These are phyloP conservation scores for Cheilosia pagana DNA, from an alignment of 2,888 invertebrate genomes.

Conservation along the genomic window DNA sequence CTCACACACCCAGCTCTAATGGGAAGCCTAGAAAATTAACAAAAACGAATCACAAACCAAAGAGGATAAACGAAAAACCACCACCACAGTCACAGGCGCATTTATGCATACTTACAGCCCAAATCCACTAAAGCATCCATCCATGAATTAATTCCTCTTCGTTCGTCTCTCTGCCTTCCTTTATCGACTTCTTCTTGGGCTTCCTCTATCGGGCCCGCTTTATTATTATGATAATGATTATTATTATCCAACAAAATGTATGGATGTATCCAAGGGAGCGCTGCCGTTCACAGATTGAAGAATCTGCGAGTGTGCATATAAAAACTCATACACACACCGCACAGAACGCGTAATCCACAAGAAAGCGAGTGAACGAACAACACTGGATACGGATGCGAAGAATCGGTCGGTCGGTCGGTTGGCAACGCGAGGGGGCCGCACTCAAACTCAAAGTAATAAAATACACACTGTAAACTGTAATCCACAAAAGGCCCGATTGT, in stretches of 20 bases:
- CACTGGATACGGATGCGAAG: neutral
- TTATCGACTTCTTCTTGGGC: constrained; percentile 42
- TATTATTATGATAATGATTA: constrained; percentile 65
- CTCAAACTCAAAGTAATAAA: constrained; percentile 59
- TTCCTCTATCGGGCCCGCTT: constrained; percentile 60
- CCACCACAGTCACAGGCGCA: constrained; percentile 21
- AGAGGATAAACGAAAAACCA: constrained; percentile 61
- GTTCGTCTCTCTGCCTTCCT: constrained; percentile 16
- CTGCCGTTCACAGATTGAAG: constrained; percentile 55
- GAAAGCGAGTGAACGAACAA: constrained; percentile 62
- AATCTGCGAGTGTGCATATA: constrained; percentile 53
- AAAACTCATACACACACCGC: constrained; percentile 47
- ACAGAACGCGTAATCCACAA: constrained; percentile 74
- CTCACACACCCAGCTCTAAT: constrained; percentile 4
- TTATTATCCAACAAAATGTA: constrained; percentile 62
- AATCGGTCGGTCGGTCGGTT: neutral
- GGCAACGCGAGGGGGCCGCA: constrained; percentile 27
- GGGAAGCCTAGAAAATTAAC: constrained; percentile 39
- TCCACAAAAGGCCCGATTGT: constrained; percentile 75
- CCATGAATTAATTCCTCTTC: constrained; percentile 70
- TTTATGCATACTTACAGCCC: constrained; percentile 61
- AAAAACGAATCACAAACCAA: constrained; percentile 47
- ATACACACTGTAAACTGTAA: constrained; percentile 67
- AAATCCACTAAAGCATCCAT: constrained; percentile 75
- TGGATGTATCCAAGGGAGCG: constrained; percentile 48